Conservation (phyloP, 2,888 invertebrate species). For the Lymantria monacha region DNA sequence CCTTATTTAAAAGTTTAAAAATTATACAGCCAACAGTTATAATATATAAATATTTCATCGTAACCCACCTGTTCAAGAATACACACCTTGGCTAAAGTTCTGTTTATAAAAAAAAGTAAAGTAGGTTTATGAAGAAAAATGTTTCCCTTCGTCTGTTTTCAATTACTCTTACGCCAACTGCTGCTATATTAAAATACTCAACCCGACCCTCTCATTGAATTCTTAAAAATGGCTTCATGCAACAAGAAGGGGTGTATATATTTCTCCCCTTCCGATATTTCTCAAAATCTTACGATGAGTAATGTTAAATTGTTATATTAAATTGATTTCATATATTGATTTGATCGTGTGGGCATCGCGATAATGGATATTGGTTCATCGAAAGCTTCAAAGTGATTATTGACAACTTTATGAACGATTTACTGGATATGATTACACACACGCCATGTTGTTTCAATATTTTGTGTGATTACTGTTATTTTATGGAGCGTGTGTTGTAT, state of each 20-base stretch:
- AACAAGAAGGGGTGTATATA: conserved; percentile 21
- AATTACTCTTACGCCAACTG: background rate
- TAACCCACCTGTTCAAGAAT: too few relatives aligned
- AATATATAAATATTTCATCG: too few relatives aligned
- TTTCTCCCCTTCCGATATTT: conserved; percentile 22
- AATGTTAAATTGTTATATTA: conserved; percentile 28
- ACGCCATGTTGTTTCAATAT: background rate
- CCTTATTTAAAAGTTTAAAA: too few relatives aligned
- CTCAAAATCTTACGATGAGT: conserved; percentile 11
- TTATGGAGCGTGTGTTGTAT: background rate
- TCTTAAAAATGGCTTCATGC: conserved; percentile 1
- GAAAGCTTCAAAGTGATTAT: background rate
- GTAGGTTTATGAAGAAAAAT: background rate
- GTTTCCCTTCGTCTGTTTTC: background rate
- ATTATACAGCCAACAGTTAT: too few relatives aligned
- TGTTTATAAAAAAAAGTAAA: background rate
- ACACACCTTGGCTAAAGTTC: too few relatives aligned
- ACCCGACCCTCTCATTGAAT: background rate
- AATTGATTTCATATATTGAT: conserved; percentile 1
- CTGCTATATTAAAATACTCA: background rate
- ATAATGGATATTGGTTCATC: conserved; percentile 15
- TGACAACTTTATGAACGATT: background rate
- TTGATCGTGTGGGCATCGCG: background rate
- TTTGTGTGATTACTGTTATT: background rate
- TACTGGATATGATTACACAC: background rate